Conservation (phyloP, 2,888 invertebrate genomes). For the Eristalis arbustorum region DNA sequence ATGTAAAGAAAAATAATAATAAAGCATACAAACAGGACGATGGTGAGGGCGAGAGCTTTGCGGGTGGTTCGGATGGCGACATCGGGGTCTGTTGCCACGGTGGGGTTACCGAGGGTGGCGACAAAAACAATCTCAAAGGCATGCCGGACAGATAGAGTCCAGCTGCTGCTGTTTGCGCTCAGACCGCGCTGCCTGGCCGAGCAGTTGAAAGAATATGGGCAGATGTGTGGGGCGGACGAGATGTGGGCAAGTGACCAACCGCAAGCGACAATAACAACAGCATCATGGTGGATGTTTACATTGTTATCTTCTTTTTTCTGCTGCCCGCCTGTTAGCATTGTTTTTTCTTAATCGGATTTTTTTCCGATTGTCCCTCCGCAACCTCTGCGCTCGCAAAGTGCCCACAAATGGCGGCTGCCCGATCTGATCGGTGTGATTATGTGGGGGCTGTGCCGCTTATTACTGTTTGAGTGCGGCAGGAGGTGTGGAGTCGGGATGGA, state of each 20-base stretch:
- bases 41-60: background rate
- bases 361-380: background rate
- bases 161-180: background rate
- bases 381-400: background rate
- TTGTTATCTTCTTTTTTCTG: conserved; percentile 25
- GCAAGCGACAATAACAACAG: conserved; percentile 28
- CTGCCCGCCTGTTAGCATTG: conserved; percentile 1
- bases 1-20: conserved; percentile 54
- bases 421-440: conserved; percentile 26
- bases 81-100: background rate
- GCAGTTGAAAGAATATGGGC: background rate
- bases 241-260: conserved; percentile 35
- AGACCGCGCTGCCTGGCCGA: background rate
- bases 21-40: conserved; percentile 46
- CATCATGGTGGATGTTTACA: conserved; percentile 48
- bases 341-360: conserved; percentile 44
- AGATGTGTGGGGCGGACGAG: background rate
- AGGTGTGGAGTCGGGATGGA: background rate
- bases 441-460: conserved; percentile 23
- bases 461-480: background rate
- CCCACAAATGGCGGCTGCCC: conserved; percentile 4
- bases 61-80: no score
- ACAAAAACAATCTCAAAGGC: conserved; percentile 49
- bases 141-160: conserved; percentile 31
- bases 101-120: background rate